Conservation (phyloP, 2,797 vertebrate species). For the Xiphophorus birchmanni region DNA sequence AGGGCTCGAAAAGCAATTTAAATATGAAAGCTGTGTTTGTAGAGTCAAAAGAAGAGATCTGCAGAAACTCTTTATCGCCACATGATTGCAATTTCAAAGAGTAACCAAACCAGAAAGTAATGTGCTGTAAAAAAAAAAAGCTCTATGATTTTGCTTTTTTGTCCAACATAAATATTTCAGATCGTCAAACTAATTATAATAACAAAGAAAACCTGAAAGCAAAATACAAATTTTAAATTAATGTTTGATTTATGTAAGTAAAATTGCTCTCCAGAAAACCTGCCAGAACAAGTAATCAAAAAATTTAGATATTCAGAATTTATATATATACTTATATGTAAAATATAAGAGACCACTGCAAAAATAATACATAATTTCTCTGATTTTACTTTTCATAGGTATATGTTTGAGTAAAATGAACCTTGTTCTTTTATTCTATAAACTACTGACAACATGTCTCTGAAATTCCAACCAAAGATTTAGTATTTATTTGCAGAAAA, state of each 20-base stretch:
- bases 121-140: not conserved
- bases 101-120: not conserved
- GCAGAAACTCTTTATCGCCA: not conserved
- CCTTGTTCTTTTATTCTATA: too few species aligned
- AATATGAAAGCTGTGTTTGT: not conserved
- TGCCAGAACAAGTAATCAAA: not conserved
- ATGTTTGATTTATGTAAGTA: not conserved
- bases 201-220: not conserved
- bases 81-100: not conserved
- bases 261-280: not conserved
- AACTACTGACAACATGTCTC: too few species aligned
- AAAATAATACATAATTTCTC: too few species aligned
- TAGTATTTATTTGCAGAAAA: too few species aligned
- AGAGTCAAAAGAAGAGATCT: not conserved
- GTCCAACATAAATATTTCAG: conserved; percentile 13
- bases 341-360: too few species aligned
- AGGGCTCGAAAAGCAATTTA: not conserved
- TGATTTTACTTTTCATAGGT: too few species aligned
- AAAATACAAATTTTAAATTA: not conserved
- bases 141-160: not conserved
- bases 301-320: too few species aligned
- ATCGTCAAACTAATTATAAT: not conserved
- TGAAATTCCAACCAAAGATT: too few species aligned
- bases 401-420: too few species aligned
- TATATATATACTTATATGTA: too few species aligned